Evolutionary conservation across 2,888 invertebrate species (phyloP).

Genomic region (Rotaria sp.): DNA sequence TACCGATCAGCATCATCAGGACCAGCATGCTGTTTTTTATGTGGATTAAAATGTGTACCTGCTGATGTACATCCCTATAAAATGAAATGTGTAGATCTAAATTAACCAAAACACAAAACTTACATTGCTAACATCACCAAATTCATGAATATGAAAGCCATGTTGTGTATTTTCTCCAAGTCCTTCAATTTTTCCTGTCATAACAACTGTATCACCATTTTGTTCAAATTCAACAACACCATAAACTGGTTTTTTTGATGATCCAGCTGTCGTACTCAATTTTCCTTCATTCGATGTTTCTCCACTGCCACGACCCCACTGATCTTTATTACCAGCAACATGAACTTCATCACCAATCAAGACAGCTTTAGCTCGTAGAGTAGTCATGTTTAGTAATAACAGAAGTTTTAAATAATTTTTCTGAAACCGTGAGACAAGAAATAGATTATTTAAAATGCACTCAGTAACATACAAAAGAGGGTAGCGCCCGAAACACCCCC

Average conservation of each 20-base stretch:
- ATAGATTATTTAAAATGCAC: neutral
- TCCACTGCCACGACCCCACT: neutral
- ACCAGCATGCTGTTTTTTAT: conserved; percentile 71
- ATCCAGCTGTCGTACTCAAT: neutral
- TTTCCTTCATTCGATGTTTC: neutral
- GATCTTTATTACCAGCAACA: conserved; percentile 36
- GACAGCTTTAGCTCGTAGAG: conserved; percentile 31
- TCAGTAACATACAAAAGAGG: neutral
- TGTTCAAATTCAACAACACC: neutral
- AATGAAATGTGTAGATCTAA: conserved; percentile 56
- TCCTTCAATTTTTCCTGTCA: neutral
- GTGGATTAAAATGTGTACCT: conserved; percentile 84
- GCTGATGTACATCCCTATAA: conserved; percentile 72
- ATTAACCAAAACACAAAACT: conserved; percentile 40
- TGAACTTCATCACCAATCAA: conserved; percentile 35
- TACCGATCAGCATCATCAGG: conserved; percentile 61
- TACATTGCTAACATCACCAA: conserved; percentile 81
- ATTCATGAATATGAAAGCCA: conserved; percentile 90
- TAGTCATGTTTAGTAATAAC: conserved; percentile 11
- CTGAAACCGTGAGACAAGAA: neutral
- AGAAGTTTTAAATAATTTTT: neutral
- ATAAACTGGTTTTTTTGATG: neutral
- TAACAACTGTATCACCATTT: neutral
- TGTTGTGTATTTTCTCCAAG: conserved; percentile 56
- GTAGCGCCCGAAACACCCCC: too few species aligned